phyloP scores from a whole-genome alignment of 2,113 vertebrate species.

The Sphaerodactylus townsendi region DNA sequence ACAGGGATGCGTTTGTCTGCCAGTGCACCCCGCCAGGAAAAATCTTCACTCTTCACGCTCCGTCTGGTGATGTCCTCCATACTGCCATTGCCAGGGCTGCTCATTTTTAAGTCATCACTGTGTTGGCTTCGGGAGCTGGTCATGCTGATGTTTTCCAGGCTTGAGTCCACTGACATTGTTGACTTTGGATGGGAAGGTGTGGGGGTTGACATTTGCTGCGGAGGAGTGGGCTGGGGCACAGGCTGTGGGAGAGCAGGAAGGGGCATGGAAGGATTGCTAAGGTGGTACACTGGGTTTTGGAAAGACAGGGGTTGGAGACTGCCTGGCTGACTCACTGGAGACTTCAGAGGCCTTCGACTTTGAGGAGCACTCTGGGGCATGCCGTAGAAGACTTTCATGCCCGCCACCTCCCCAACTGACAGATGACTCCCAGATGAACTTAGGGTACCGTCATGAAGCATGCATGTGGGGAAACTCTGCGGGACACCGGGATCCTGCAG shows the following conservation, averaged over 20 bases:
- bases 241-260: slow-evolving; percentile 27
- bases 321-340: slow-evolving; percentile 85
- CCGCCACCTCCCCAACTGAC: slow-evolving; percentile 78
- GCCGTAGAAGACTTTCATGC: slow-evolving; percentile 77
- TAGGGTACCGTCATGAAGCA: slow-evolving; percentile 79
- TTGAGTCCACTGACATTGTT: slow-evolving; percentile 85
- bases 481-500: slow-evolving; percentile 83
- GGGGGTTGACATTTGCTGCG: slow-evolving; percentile 48
- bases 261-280: slow-evolving; percentile 76
- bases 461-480: slow-evolving; percentile 58
- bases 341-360: slow-evolving; percentile 85
- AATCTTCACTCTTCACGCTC: slow-evolving; percentile 83
- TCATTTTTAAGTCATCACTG: slow-evolving; percentile 85
- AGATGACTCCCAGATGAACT: slow-evolving; percentile 85
- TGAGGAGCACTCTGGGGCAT: slow-evolving; percentile 92
- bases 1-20: slow-evolving; percentile 76
- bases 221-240: slow-evolving; percentile 37
- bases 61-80: slow-evolving; percentile 84
- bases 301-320: slow-evolving; percentile 91
- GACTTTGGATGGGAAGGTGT: slow-evolving; percentile 49
- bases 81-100: slow-evolving; percentile 85
- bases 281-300: slow-evolving; percentile 96
- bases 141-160: slow-evolving; percentile 92
- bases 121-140: slow-evolving; percentile 89
- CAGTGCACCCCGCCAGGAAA: slow-evolving; percentile 64